Conservation (phyloP, 2,888 invertebrate species). For the Ferrisia virgata region DNA sequence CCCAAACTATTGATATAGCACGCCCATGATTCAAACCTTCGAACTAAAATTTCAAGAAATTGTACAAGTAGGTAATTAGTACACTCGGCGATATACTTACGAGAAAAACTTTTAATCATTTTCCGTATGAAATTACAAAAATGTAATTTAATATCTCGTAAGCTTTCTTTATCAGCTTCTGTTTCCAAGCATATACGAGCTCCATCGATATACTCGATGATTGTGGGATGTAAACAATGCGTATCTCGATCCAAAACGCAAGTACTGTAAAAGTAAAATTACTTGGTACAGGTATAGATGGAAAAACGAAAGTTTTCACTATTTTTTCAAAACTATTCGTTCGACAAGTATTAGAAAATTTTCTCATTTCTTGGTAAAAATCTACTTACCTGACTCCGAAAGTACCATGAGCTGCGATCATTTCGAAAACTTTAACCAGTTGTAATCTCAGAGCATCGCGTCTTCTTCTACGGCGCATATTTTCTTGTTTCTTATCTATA, state of each 20-base stretch:
- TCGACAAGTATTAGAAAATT: not conserved
- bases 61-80: too few species aligned
- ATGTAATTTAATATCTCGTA: conserved; percentile 85
- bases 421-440: conserved; percentile 84
- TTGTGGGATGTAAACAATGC: conserved; percentile 77
- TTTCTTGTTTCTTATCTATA: conserved; percentile 95
- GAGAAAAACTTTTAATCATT: conserved; percentile 87
- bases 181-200: conserved; percentile 85
- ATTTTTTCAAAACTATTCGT: not conserved
- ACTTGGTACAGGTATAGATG: not conserved
- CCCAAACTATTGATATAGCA: too few species aligned
- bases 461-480: conserved; percentile 83
- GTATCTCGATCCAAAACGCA: conserved; percentile 80
- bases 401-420: conserved; percentile 87
- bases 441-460: conserved; percentile 90
- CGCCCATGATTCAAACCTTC: too few species aligned
- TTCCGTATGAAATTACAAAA: conserved; percentile 92
- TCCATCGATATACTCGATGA: conserved; percentile 94
- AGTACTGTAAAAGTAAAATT: conserved; percentile 58
- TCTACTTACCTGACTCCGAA: conserved; percentile 68
- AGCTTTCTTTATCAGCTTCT: conserved; percentile 90
- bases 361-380: not conserved
- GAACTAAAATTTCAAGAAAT: too few species aligned
- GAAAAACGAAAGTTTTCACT: not conserved
- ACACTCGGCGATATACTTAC: conserved; percentile 59